Conservation (phyloP, 2,797 vertebrate species). For the Eutrigla gurnardus region DNA sequence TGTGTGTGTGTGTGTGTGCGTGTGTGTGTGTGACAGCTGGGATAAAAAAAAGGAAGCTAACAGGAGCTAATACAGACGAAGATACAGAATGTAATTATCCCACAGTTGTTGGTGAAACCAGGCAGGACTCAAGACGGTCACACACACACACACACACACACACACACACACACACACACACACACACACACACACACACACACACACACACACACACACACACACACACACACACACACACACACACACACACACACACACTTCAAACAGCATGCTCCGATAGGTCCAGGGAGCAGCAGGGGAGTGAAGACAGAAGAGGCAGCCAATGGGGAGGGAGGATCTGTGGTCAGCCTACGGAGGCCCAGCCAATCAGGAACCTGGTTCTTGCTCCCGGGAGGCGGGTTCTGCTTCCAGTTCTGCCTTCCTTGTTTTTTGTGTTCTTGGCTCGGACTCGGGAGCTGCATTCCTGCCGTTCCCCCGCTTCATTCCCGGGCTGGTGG, state of each 20-base stretch:
- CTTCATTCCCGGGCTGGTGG: slow-evolving; percentile 66
- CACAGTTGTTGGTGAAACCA: slow-evolving; percentile 49
- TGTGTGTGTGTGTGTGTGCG: background rate
- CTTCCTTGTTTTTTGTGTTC: slow-evolving; percentile 65
- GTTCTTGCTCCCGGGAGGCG: slow-evolving; percentile 36
- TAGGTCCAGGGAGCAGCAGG: slow-evolving; percentile 55
- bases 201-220: slow-evolving; percentile 39
- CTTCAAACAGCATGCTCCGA: slow-evolving; percentile 57
- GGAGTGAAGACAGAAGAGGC: slow-evolving; percentile 48
- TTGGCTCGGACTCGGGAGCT: slow-evolving; percentile 59
- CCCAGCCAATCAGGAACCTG: slow-evolving; percentile 42
- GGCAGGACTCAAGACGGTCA: slow-evolving; percentile 58
- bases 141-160: slow-evolving; percentile 10
- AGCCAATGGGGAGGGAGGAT: slow-evolving; percentile 44
- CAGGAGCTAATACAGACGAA: slow-evolving; percentile 27
- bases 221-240: slow-evolving; percentile 50
- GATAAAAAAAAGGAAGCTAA: slow-evolving; percentile 21
- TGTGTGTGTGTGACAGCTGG: slow-evolving; percentile 11
- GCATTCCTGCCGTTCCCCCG: slow-evolving; percentile 69
- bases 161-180: slow-evolving; percentile 46
- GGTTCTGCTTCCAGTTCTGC: slow-evolving; percentile 28
- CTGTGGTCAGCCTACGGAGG: slow-evolving; percentile 60
- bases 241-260: slow-evolving; percentile 42
- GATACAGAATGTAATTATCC: slow-evolving; percentile 37
- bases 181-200: background rate